Conservation (phyloP, 2,888 invertebrate genomes). For the Drepanosiphum platanoidis region DNA sequence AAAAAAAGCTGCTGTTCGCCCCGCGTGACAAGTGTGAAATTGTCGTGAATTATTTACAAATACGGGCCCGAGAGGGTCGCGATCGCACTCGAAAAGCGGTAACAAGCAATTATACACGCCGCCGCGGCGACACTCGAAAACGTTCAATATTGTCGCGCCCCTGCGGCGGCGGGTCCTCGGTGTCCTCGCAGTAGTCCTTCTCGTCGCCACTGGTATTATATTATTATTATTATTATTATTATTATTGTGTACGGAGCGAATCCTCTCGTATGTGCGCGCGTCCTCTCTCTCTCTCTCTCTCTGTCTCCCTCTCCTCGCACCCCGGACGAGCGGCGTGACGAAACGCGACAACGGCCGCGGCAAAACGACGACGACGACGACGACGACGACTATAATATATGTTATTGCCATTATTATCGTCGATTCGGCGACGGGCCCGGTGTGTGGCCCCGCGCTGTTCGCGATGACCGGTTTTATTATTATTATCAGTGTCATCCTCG, state of each 20-base stretch:
- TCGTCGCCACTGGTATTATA: background rate
- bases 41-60: conserved; percentile 61
- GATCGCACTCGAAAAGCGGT: conserved; percentile 43
- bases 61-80: background rate
- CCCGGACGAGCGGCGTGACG: background rate
- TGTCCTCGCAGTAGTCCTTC: no score
- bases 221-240: background rate
- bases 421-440: background rate
- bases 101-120: conserved; percentile 62
- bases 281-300: no score
- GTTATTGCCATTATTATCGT: background rate
- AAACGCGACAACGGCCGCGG: background rate
- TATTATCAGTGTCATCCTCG: conserved; percentile 21
- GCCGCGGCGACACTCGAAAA: conserved; percentile 51
- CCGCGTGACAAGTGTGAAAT: conserved; percentile 60
- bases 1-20: conserved; percentile 31
- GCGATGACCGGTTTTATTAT: conserved; percentile 36
- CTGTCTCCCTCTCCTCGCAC: background rate
- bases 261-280: no score
- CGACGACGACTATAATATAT: background rate
- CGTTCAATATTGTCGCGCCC: conserved; percentile 44
- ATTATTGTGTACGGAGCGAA: background rate
- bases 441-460: background rate
- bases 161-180: background rate
- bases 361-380: background rate